Conservation (phyloP, 1,140 invertebrate genomes). For the Pentalonia nigronervosa region DNA sequence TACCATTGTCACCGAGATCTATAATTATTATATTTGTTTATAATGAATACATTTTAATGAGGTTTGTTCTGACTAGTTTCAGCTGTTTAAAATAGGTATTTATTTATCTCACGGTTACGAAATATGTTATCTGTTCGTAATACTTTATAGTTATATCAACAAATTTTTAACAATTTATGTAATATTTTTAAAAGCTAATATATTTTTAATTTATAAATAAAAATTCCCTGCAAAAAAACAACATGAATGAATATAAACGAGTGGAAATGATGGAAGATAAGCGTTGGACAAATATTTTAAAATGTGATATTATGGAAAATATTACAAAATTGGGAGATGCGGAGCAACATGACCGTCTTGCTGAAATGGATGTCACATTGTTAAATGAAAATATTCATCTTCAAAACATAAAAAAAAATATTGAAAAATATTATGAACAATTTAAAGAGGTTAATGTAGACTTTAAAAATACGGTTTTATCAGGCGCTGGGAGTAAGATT, state of each 20-base stretch:
- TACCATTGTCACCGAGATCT: neutral
- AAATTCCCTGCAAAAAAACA: neutral
- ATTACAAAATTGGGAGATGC: neutral
- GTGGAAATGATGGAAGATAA: conserved; percentile 5
- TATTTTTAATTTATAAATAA: neutral
- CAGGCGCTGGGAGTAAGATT: neutral
- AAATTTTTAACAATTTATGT: neutral
- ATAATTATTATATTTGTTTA: neutral
- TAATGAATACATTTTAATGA: neutral
- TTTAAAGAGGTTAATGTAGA: neutral
- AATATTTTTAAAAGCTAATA: neutral
- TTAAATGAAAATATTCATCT: neutral
- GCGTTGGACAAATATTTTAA: neutral
- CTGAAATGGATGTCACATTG: neutral
- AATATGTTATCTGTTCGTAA: neutral
- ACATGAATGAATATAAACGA: conserved; percentile 10
- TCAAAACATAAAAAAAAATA: neutral
- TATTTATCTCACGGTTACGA: neutral
- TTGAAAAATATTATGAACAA: neutral
- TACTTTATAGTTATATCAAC: neutral
- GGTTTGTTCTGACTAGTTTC: neutral
- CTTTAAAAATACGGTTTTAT: neutral
- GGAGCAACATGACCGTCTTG: neutral
- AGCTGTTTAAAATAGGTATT: neutral
- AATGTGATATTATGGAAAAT: conserved; percentile 25